A percentile compares a stretch with the other conserved stretches of the same genome.
phyloP scores from a whole-genome alignment of 37 sponge, comb jelly and placozoan species.

The Axinella damicornis region DNA sequence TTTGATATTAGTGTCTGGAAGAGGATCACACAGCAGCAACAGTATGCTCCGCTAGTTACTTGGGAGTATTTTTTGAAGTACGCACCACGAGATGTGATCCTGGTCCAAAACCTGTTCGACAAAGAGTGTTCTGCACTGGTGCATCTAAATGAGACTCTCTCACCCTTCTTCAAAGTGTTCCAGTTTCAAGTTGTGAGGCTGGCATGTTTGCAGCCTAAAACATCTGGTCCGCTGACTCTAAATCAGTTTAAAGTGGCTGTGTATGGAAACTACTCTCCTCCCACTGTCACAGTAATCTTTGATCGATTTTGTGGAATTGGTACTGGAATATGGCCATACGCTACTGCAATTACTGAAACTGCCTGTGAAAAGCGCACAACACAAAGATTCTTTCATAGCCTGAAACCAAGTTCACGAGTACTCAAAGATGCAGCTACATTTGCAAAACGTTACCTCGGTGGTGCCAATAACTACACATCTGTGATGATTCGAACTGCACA shows the following conservation, averaged over 20 bases:
- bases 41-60: not conserved
- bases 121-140: not conserved
- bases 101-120: not conserved
- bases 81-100: constrained; percentile 1
- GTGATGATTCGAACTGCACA: too few relatives aligned
- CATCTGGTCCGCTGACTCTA: not conserved
- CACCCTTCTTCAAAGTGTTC: not conserved
- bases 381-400: too few relatives aligned
- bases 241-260: not conserved
- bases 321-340: not conserved
- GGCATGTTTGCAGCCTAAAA: not conserved
- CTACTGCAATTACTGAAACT: not conserved
- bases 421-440: too few relatives aligned
- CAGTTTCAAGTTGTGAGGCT: not conserved
- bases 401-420: too few relatives aligned
- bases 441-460: too few relatives aligned
- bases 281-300: not conserved
- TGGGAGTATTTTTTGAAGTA: not conserved
- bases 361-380: too few relatives aligned
- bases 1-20: not conserved
- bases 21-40: not conserved
- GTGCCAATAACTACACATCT: too few relatives aligned
- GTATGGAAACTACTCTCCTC: not conserved
- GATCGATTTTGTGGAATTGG: not conserved
- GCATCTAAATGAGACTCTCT: not conserved